Conservation (phyloP, 2,113 vertebrate genomes). For the Mungos mungo region DNA sequence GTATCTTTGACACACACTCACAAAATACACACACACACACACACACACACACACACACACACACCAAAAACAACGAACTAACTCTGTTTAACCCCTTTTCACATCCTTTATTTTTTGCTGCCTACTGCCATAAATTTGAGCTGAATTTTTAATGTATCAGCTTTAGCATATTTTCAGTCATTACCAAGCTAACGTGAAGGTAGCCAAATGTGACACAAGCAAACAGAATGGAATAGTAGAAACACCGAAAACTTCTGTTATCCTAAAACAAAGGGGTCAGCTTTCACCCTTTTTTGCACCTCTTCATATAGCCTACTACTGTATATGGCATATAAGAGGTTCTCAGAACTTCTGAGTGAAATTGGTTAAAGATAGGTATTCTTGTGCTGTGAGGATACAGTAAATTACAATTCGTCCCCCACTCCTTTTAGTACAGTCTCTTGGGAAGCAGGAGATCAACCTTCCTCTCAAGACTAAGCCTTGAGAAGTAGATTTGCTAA, state of each 20-base stretch:
- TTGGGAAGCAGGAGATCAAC: background rate
- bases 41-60: too few species aligned
- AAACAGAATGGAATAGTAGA: background rate
- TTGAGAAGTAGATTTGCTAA: background rate
- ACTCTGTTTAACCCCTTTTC: background rate
- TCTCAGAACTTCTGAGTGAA: background rate
- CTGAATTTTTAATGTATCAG: background rate
- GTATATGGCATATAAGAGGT: background rate
- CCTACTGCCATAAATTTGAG: conserved; percentile 19
- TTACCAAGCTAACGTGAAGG: background rate
- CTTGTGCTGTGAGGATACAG: background rate
- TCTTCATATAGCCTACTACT: background rate
- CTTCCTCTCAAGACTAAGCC: background rate
- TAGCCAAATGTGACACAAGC: background rate
- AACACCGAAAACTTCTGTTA: background rate
- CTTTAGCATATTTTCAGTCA: background rate
- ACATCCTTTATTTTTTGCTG: background rate
- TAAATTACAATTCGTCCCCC: background rate
- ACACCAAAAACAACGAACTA: background rate
- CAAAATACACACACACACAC: too few species aligned
- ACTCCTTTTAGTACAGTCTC: background rate
- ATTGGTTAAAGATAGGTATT: background rate
- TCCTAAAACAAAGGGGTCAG: background rate
- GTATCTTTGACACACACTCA: background rate
- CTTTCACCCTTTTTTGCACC: background rate